Conservation (phyloP, 2,888 invertebrate species). For the Troglohyphantes excavatus region DNA sequence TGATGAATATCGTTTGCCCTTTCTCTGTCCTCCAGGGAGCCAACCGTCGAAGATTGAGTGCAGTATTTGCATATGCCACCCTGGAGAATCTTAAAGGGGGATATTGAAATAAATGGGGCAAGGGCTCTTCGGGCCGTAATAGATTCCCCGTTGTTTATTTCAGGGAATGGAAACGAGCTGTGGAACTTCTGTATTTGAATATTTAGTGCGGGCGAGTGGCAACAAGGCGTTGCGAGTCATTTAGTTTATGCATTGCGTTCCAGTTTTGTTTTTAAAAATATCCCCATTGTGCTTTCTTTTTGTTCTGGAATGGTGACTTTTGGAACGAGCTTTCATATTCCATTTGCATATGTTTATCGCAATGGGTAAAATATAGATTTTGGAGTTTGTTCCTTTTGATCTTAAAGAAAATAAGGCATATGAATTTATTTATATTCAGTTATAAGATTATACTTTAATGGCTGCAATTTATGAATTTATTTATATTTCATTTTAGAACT, state of each 20-base stretch:
- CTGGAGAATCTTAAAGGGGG: not conserved
- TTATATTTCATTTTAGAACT: no score
- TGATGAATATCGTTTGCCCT: constrained; percentile 50
- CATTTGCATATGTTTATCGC: constrained; percentile 49
- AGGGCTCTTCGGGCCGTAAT: constrained; percentile 7
- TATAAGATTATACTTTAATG: no score
- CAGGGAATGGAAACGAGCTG: constrained; percentile 22
- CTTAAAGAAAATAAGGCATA: no score
- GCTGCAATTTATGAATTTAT: no score
- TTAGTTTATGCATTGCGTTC: constrained; percentile 20
- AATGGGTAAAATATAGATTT: constrained; percentile 4
- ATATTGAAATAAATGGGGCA: constrained; percentile 64
- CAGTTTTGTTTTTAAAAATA: constrained; percentile 1
- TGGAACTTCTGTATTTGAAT: constrained; percentile 41
- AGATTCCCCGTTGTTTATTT: constrained; percentile 51
- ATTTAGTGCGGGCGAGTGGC: constrained; percentile 43
- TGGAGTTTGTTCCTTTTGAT: not conserved
- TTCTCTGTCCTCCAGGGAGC: constrained; percentile 34
- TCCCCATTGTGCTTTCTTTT: constrained; percentile 6
- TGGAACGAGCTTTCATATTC: constrained; percentile 52
- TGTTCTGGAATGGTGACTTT: constrained; percentile 1
- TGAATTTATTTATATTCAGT: no score
- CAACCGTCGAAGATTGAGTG: constrained; percentile 16
- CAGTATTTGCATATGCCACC: constrained; percentile 43
- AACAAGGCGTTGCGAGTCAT: constrained; percentile 40